Percentiles rank a stretch among this genome's conserved stretches.
Conservation (phyloP, 2,797 vertebrate species). For the Craterocephalus amniculus region DNA sequence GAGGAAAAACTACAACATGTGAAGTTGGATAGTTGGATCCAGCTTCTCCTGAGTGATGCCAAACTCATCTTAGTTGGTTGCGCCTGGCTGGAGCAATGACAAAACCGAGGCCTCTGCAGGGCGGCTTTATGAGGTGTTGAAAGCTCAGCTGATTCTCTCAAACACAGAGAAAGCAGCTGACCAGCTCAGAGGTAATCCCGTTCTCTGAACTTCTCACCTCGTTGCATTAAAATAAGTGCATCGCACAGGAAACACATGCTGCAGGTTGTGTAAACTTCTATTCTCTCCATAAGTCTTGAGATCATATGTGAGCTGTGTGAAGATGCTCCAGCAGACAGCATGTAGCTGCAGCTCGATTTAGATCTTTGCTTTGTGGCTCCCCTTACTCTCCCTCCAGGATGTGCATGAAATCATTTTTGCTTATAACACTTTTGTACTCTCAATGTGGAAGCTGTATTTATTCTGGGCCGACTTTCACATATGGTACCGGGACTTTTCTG, state of each 20-base stretch:
- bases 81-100: slow-evolving; percentile 12
- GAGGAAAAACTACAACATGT: not conserved
- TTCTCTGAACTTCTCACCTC: slow-evolving; percentile 56
- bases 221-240: slow-evolving; percentile 53
- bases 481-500: not conserved
- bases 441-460: not conserved
- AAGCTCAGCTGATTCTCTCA: slow-evolving; percentile 37
- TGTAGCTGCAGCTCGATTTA: slow-evolving; percentile 25
- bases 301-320: slow-evolving; percentile 33
- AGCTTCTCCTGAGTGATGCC: not conserved
- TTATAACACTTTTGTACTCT: not conserved
- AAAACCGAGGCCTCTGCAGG: slow-evolving; percentile 27
- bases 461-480: not conserved
- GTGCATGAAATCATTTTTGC: not conserved
- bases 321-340: slow-evolving; percentile 42
- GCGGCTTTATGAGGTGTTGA: slow-evolving; percentile 39
- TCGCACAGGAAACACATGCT: slow-evolving; percentile 31
- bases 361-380: slow-evolving; percentile 5
- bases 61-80: slow-evolving; percentile 1
- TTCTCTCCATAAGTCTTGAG: slow-evolving; percentile 36
- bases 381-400: slow-evolving; percentile 19
- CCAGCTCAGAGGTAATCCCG: slow-evolving; percentile 56
- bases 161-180: slow-evolving; percentile 42
- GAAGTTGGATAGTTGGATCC: slow-evolving; percentile 6
- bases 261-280: slow-evolving; percentile 33